These are phyloP conservation scores for Agrochola macilenta DNA, from an alignment of 2,888 invertebrate genomes.

Conservation along the genomic window DNA sequence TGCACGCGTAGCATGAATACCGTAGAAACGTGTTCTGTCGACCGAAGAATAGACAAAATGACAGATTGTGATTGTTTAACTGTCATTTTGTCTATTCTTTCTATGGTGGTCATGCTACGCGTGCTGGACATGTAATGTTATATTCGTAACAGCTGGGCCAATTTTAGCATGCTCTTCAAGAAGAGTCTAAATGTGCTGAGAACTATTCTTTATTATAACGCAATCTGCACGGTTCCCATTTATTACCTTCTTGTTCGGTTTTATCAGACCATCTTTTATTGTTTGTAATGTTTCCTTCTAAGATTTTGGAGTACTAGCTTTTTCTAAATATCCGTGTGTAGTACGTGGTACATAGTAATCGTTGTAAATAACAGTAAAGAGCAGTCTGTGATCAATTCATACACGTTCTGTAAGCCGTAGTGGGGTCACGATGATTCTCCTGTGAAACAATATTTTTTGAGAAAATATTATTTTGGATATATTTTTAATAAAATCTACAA, in stretches of 20 bases:
- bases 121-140: not conserved
- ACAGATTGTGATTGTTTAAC: too few species aligned
- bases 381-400: slow-evolving; percentile 70
- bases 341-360: slow-evolving; percentile 19
- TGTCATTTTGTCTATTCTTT: too few species aligned
- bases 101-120: too few species aligned
- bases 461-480: too few species aligned
- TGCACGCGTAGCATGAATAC: too few species aligned
- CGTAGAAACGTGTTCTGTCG: too few species aligned
- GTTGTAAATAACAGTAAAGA: slow-evolving; percentile 64
- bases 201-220: not conserved
- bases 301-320: not conserved
- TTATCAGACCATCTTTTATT: not conserved
- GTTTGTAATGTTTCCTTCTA: not conserved
- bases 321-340: not conserved
- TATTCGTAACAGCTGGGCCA: not conserved
- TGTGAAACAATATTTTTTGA: slow-evolving; percentile 52
- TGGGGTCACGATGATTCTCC: slow-evolving; percentile 56
- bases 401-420: slow-evolving; percentile 64
- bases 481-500: too few species aligned
- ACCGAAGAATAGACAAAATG: too few species aligned
- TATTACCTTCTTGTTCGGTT: not conserved
- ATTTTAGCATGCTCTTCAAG: not conserved
- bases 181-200: not conserved
- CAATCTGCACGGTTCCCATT: not conserved